Base-by-base conservation (phyloP, 2,888 invertebrate genomes). In the Eupithecia subfuscata region DNA sequence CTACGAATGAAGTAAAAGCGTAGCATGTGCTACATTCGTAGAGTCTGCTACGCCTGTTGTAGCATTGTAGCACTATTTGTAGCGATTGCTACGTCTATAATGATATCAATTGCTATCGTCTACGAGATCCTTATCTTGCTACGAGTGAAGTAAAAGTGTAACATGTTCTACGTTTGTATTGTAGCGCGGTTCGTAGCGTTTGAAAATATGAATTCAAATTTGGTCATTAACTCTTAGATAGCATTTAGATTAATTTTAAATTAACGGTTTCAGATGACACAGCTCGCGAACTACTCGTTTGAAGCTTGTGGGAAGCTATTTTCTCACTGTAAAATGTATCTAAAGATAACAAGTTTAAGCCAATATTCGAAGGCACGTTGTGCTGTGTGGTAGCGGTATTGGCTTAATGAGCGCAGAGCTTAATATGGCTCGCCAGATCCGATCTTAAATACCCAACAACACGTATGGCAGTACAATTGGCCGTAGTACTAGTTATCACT, bases 21-120 rank as follows among this genome's bases (percentile, higher is more conserved):
- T 71, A 71, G 73, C 64, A 40, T 64, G 25, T 69, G 22, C 75
- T 75, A 72, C 72, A 64, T 18, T 18, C 30, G 30, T 34, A 64
- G 18, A 34, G 18, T 18, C 30, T 64, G 7, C 18, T 64, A 64
- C 63, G 64, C 18, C 63, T 3, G 14, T 63, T 14, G 7, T 30
- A 63, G 63, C 63, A 22, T 12, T 11, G 11, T 22, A 56, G 56
- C n/a, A n/a, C n/a, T n/a, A 0, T 56, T n/a, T 11, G n/a, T 63
- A 63, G 25, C 25, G 30, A 1, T 12, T 60, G 12, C 25, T 60
- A 22, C 12, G 25, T 60, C 60, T 48, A 1, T 2, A n/a, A 9
- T 52, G 6, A 7, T 37, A 5, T 30, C 30, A 30, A 30, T 40
- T 11, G 56, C 12, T 11, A 22, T n/a, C 18, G 8, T 52, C n/a